Base-by-base conservation (phyloP, 2,113 vertebrate genomes). In the Serinus canaria region DNA sequence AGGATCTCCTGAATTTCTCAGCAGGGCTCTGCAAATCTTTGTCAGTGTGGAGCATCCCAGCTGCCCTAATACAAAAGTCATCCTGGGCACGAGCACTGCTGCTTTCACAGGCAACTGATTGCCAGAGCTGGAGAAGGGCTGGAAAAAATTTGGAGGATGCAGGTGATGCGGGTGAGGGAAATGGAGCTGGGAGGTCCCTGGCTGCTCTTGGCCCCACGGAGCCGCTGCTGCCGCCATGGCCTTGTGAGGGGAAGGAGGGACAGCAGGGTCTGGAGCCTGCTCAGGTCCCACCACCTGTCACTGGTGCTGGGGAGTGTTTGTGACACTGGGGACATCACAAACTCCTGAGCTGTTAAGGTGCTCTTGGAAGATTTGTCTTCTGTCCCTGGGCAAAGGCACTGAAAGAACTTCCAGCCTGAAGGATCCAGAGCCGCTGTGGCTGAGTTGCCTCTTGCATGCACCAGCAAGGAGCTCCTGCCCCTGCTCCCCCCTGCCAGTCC, bases 211-310 rank as follows among this genome's bases (percentile, higher is more conserved):
- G 35, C 17, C 46, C 8, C 3, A 2, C 0, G 1, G 39, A 79
- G 52, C 50, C 0, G 0, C 49, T n/a, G 50, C n/a, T 28, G 35
- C 31, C 0, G 0, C 15, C 1, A 18, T 7, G 43, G 41, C 59
- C 10, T 56, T 50, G 0, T 0, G 0, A 55, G 35, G 10, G 19
- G 22, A 50, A 37, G 33, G 16, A 80, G 44, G 21, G 35, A 35
- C 1, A 1, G 27, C 8, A 4, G 68, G 58, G 5, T 58, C 30
- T 41, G 41, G 44, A 80, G 31, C 35, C 33, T n/a, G 18, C 53
- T 70, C 0, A 0, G 14, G 10, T 64, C 41, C 55, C 59, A 14
- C 22, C 37, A 11, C 8, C 44, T 6, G 0, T 16, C 53, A 10
- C 23, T 1, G 4, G 28, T 15, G 18, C 33, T 43, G 33, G 2